Evolutionary conservation across 2,888 invertebrate genomes (phyloP).

Genomic region (Creontiades dilutus): DNA sequence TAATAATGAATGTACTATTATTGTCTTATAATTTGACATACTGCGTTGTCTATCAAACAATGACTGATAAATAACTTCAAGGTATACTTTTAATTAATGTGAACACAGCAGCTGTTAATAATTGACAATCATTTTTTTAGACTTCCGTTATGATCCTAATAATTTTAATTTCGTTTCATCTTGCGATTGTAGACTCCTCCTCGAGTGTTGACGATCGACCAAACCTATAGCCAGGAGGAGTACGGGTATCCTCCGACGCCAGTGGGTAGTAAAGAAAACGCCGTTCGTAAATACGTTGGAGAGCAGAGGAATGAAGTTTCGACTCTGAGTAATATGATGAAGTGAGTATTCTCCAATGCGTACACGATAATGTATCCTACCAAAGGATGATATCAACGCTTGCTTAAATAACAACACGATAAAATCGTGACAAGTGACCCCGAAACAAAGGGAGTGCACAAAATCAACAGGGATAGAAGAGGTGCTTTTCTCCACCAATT

Average conservation of each 20-base stretch:
- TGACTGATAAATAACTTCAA: too few relatives aligned
- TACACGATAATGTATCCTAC: too few relatives aligned
- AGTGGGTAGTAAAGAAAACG: neutral
- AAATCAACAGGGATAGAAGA: too few relatives aligned
- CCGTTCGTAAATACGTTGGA: constrained; percentile 2
- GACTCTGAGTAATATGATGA: constrained; percentile 51
- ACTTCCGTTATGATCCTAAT: too few relatives aligned
- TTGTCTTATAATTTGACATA: too few relatives aligned
- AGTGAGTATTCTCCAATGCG: constrained; percentile 3
- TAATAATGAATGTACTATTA: neutral
- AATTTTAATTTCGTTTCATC: neutral
- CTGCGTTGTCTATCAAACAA: too few relatives aligned
- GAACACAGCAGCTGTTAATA: neutral
- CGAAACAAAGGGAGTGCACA: too few relatives aligned
- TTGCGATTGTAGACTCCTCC: constrained; percentile 87
- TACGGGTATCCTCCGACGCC: constrained; percentile 56
- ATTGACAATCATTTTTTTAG: too few relatives aligned
- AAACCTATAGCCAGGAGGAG: constrained; percentile 84
- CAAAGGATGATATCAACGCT: too few relatives aligned
- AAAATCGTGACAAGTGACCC: too few relatives aligned
- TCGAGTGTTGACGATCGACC: constrained; percentile 90
- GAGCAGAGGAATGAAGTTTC: constrained; percentile 70
- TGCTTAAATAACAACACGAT: too few relatives aligned
- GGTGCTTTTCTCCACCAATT: too few relatives aligned
- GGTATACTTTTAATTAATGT: neutral